These are phyloP conservation scores for Psettodes erumei DNA, from an alignment of 2,113 vertebrate species.

Conservation along the genomic window DNA sequence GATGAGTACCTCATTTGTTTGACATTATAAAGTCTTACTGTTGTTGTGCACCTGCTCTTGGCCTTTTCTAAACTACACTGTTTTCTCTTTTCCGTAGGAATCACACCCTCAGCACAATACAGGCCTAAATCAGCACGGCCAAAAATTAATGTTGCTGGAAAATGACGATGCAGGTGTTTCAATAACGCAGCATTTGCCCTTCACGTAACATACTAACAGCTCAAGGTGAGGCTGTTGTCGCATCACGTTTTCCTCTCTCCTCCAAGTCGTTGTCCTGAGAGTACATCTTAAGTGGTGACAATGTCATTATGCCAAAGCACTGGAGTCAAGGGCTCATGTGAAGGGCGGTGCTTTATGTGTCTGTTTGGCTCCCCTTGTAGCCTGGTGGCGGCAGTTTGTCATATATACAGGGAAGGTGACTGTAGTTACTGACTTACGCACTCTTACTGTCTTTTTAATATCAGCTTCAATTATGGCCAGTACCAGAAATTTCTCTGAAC, in stretches of 20 bases:
- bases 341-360: conserved; percentile 71
- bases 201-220: conserved; percentile 25
- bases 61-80: not conserved
- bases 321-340: conserved; percentile 70
- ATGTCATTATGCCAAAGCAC: conserved; percentile 31
- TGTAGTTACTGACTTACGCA: conserved; percentile 71
- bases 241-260: conserved; percentile 25
- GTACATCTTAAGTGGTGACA: conserved; percentile 44
- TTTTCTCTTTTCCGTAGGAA: not conserved
- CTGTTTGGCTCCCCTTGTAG: conserved; percentile 68
- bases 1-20: not conserved
- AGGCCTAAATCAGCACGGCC: conserved; percentile 23
- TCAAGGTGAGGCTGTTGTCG: conserved; percentile 8
- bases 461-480: conserved; percentile 71
- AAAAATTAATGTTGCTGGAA: conserved; percentile 35
- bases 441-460: conserved; percentile 75
- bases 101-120: conserved; percentile 15
- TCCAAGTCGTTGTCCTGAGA: conserved; percentile 25
- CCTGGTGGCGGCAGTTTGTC: conserved; percentile 84
- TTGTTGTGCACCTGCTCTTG: conserved; percentile 19
- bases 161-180: conserved; percentile 36
- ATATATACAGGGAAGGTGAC: conserved; percentile 79
- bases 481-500: conserved; percentile 27
- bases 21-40: not conserved
- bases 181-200: conserved; percentile 39